Base-by-base conservation (phyloP, 2,797 vertebrate species). In the Coregonus ussuriensis region DNA sequence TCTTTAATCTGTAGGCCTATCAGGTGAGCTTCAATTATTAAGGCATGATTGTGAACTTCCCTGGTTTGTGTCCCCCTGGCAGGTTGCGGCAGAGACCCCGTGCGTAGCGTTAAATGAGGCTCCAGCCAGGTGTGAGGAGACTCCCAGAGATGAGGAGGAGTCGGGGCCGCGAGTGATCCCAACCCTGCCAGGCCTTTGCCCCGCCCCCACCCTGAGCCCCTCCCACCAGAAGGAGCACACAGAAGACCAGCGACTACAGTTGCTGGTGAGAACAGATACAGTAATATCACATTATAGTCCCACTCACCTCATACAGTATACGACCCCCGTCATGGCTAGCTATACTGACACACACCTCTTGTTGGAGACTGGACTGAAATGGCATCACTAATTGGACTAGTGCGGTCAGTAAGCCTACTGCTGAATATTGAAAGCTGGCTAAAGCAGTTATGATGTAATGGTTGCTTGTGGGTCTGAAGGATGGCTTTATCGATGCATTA, bases 231-330 rank as follows among this genome's bases (percentile, higher is more conserved):
- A 95, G 88, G 92, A 89, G 31, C 91, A 82, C 78, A 91, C 90
- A 31, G 88, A 94, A 85, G 93, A 93, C 79, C 94, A 91, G 79
- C 91, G 74, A 67, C 90, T 96, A 80, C 89, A 95, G 84, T 95
- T 95, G 88, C 93, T 99, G 96, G 97, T 98, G 88, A 95, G 95
- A 83, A 63, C 35, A 13, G 18, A 72, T 3, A 29, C 21, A 16
- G 14, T 25, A n/a, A 29, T 63, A 25, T 11, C 59, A 62, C 4
- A 0, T 47, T 15, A 18, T 33, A 59, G 9, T 7, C 41, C 2
- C 41, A 47, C 41, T 47, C 41, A 11, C 9, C 41, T 47, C 41
- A 47, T 3, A 13, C 41, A 47, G 41, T 47, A 11, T 47, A 47
- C 9, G 11, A 47, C 9, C 41, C 41, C 11, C 7, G 25, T 47